phyloP scores from a whole-genome alignment of 2,113 vertebrate species.

The Harpagus bidentatus region DNA sequence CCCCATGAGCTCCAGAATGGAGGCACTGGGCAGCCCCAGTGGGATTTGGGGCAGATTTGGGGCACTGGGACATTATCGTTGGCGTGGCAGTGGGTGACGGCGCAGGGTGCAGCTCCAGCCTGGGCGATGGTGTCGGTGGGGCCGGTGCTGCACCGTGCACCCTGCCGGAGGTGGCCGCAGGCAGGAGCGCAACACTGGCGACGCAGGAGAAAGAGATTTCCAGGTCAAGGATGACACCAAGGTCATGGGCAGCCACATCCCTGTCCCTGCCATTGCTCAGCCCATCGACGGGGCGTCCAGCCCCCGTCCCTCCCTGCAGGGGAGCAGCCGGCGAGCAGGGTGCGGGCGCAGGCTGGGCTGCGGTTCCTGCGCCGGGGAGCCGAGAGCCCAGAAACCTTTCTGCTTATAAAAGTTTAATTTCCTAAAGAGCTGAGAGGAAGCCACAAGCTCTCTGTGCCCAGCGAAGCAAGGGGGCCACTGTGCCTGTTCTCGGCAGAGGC shows the following conservation, averaged over 20 bases:
- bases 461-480: neutral
- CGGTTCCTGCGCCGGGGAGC: neutral
- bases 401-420: conserved; percentile 70
- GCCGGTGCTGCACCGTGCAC: neutral
- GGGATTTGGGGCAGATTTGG: neutral
- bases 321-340: neutral
- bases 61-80: fast-evolving
- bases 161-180: neutral
- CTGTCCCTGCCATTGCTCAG: neutral
- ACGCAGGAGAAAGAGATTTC: conserved; percentile 37
- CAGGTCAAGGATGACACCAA: conserved; percentile 64
- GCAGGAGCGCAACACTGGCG: neutral
- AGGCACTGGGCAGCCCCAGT: neutral
- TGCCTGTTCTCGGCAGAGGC: no score
- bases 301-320: neutral
- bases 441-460: conserved; percentile 25
- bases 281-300: neutral
- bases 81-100: neutral
- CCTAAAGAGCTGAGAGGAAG: conserved; percentile 62
- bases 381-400: conserved; percentile 54
- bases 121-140: neutral
- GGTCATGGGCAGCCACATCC: neutral
- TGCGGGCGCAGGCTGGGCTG: neutral
- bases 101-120: fast-evolving
- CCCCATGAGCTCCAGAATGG: fast-evolving